Conservation (phyloP, 2,113 vertebrate genomes). For the Bujurquina vittata region DNA sequence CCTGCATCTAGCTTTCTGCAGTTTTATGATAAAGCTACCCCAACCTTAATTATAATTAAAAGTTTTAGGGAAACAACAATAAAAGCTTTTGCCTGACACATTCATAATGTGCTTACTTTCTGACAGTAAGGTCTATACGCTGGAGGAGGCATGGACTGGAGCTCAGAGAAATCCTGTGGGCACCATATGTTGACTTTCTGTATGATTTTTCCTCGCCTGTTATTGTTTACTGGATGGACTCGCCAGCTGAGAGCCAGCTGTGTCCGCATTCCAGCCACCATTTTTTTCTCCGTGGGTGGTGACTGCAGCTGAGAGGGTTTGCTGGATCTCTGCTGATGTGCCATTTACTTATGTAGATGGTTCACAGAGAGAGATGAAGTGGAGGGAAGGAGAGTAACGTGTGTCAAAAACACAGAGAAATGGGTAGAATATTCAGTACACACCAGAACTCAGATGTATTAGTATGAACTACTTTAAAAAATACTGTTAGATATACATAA, state of each 20-base stretch:
- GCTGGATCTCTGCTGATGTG: not conserved
- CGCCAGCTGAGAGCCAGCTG: slow-evolving; percentile 59
- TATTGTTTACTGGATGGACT: slow-evolving; percentile 34
- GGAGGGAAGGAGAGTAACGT: not conserved
- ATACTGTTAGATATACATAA: too few species aligned
- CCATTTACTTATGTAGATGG: slow-evolving; percentile 36
- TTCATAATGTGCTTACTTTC: not conserved
- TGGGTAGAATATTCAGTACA: not conserved
- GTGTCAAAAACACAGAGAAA: not conserved
- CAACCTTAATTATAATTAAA: not conserved
- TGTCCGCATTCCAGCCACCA: slow-evolving; percentile 58
- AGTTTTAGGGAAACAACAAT: not conserved
- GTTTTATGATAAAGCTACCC: not conserved
- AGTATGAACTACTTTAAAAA: too few species aligned
- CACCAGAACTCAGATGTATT: not conserved
- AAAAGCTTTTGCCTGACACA: not conserved
- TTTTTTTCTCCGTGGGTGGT: slow-evolving; percentile 41
- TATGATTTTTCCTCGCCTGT: slow-evolving; percentile 7
- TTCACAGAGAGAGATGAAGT: not conserved
- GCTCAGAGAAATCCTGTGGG: not conserved
- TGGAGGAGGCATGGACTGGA: not conserved
- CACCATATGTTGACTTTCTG: not conserved
- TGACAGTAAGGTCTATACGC: not conserved
- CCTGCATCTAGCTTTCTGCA: too few species aligned
- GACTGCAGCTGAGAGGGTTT: slow-evolving; percentile 47